phyloP scores from a whole-genome alignment of 2,888 invertebrate species.

The Elmis aenea region DNA sequence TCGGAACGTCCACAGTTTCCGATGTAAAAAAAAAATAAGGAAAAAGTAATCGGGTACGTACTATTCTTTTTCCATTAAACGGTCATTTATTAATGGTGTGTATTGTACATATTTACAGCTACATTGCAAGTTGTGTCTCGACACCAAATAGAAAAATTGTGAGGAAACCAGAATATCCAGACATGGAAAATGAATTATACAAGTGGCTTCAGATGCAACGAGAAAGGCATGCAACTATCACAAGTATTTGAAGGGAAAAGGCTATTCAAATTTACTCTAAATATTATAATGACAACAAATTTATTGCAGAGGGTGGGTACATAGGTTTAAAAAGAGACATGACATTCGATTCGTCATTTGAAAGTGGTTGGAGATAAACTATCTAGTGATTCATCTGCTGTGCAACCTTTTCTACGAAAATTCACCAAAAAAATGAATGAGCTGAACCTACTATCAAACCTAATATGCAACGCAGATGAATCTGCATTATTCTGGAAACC shows the following conservation, averaged over 20 bases:
- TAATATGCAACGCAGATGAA: constrained; percentile 12
- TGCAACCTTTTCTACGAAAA: constrained; percentile 8
- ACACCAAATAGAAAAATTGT: constrained; percentile 8
- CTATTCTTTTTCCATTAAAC: constrained; percentile 4
- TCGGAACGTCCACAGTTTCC: constrained; percentile 13
- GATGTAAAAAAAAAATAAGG: constrained; percentile 10
- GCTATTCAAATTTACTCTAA: constrained; percentile 8
- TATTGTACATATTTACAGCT: constrained; percentile 6
- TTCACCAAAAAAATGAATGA: constrained; percentile 2
- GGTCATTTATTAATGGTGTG: constrained; percentile 3
- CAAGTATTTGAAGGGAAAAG: constrained; percentile 8
- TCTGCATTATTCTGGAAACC: constrained; percentile 12
- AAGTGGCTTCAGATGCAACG: constrained; percentile 9
- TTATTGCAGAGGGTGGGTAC: constrained; percentile 10
- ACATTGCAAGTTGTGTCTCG: constrained; percentile 6
- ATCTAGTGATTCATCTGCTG: constrained; percentile 3
- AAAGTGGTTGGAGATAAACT: constrained; percentile 10
- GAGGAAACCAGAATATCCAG: constrained; percentile 10
- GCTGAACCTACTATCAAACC: background rate
- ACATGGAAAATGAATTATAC: constrained; percentile 11
- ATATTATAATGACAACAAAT: constrained; percentile 9
- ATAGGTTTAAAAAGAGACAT: constrained; percentile 14
- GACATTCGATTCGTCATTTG: constrained; percentile 10
- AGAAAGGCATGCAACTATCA: constrained; percentile 8
- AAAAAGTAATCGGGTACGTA: constrained; percentile 9